Conservation (phyloP, 2,113 vertebrate species). For the Cryptotis parvus region DNA sequence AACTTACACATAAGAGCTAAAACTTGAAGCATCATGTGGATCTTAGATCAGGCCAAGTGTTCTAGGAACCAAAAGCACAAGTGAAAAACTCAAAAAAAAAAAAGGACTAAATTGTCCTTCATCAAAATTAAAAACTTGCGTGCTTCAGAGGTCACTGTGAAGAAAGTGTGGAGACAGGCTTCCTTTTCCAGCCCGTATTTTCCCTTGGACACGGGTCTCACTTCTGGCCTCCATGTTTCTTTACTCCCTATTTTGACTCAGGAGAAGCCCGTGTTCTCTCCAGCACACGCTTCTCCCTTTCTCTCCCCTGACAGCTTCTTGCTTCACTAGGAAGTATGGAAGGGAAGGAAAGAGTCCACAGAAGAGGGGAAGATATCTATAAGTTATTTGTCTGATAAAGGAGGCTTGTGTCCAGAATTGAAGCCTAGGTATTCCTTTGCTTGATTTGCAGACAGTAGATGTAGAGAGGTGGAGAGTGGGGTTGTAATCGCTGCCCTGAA, state of each 20-base stretch:
- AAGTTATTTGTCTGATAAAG: background rate
- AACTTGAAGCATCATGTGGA: constrained; percentile 4
- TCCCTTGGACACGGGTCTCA: no score
- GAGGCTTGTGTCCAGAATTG: constrained; percentile 2
- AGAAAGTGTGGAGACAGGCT: background rate
- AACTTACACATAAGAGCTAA: background rate
- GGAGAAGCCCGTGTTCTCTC: no score
- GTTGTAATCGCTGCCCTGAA: background rate
- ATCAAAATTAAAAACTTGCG: background rate
- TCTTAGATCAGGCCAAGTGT: background rate
- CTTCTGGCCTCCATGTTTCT: no score
- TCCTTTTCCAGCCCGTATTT: background rate
- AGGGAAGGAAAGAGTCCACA: background rate
- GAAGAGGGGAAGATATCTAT: background rate
- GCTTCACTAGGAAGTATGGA: no score
- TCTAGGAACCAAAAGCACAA: constrained; percentile 3
- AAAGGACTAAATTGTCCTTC: background rate
- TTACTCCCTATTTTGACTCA: no score
- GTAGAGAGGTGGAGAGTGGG: no score
- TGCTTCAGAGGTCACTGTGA: background rate
- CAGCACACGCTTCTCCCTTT: no score
- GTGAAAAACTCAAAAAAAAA: background rate
- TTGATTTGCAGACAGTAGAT: background rate
- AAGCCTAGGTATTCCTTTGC: background rate
- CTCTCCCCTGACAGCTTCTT: no score